A percentile compares a stretch with the other conserved stretches of the same genome.
phyloP scores from a whole-genome alignment of 2,888 invertebrate genomes.

The Leistus spinibarbis region DNA sequence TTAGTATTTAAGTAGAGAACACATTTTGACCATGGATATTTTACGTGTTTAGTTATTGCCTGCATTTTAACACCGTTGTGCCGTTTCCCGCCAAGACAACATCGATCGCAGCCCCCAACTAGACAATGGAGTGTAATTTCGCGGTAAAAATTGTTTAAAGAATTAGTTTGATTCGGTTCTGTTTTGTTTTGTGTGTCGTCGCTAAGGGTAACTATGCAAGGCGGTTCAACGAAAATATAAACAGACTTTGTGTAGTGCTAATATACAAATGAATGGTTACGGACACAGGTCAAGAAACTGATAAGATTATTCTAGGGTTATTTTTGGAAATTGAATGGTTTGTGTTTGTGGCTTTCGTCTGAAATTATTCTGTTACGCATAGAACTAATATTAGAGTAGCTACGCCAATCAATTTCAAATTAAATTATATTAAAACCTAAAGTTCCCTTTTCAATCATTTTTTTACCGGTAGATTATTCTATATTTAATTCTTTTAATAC shows the following conservation, averaged over 20 bases:
- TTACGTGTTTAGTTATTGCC: too few species aligned
- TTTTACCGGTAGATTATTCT: too few species aligned
- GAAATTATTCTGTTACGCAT: background rate
- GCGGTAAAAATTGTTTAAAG: too few species aligned
- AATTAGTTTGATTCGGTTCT: background rate
- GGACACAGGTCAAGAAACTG: conserved; percentile 33
- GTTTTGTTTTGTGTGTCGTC: conserved; percentile 24
- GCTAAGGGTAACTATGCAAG: conserved; percentile 14
- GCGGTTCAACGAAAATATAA: conserved; percentile 31
- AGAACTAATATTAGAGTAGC: background rate
- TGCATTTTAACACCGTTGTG: too few species aligned
- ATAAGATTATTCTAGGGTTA: conserved; percentile 17
- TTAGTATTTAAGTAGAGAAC: too few species aligned
- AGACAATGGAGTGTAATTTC: too few species aligned
- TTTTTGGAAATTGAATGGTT: background rate
- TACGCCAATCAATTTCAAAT: background rate
- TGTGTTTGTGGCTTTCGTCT: background rate
- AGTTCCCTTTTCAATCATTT: background rate
- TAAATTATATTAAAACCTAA: background rate
- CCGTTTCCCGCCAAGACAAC: too few species aligned
- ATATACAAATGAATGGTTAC: conserved; percentile 14
- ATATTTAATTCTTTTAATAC: too few species aligned
- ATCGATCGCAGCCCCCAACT: too few species aligned
- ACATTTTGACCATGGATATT: too few species aligned
- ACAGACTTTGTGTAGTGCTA: conserved; percentile 3